Evolutionary conservation across 2,888 invertebrate genomes (phyloP), one percentile per base, ranked within the genome.

Genomic region (Byasa hedistus): DNA sequence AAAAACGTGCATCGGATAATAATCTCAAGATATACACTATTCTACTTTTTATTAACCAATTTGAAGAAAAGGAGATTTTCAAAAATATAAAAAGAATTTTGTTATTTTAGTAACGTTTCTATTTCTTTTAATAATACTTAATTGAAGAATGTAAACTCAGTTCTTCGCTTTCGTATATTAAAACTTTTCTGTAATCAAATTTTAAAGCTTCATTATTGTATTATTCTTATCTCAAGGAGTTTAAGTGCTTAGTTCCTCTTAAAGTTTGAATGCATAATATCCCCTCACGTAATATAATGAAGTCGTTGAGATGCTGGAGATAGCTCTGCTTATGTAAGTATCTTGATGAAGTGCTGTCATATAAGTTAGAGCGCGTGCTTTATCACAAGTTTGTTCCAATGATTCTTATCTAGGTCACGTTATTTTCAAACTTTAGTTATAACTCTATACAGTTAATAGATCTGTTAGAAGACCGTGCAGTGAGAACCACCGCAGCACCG

Each of bases 331-430:
- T 32, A 24, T 44, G 2, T 39, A 66, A 61, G 61, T 61, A 66
- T 61, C 65, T 66, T 61, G 57, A 66, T 61, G 61, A 65, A 65
- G 61, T 61, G 61, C 39, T 27, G 39, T 21, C 22, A 57, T 61
- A 57, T 48, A 61, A 61, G 39, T 66, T 65, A 23, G 36, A 15
- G 51, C 36, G 39, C 65, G 61, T 60, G 61, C 61, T 66, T 57
- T 66, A 66, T 66, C 60, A 52, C 39, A 52, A 57, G 61, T 66
- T 61, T 36, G 57, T 61, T 61, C 65, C 60, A 52, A 23, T 36
- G 61, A 61, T 61, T 23, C 32, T 52, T 61, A 57, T 65, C 61
- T 48, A 57, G 61, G 52, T 61, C 65, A 65, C 39, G 60, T 36
- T 32, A 32, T 32, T 64, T 64, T 51, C 23, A 17, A 55, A 23